These are phyloP conservation scores for Parambassis ranga DNA, from an alignment of 2,797 vertebrate genomes.

Conservation along the genomic window DNA sequence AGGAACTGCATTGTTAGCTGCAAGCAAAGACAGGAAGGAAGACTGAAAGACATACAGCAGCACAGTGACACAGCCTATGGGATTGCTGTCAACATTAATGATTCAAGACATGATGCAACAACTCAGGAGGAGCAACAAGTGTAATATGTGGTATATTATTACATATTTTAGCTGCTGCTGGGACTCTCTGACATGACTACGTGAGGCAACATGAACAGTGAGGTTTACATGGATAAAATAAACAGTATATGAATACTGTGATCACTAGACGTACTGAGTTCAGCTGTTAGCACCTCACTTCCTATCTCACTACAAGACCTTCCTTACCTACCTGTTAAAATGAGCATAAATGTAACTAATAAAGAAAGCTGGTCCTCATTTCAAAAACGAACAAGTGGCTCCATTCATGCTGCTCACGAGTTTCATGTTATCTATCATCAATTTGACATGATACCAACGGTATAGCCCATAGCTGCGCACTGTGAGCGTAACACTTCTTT, in stretches of 20 bases:
- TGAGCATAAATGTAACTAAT: background rate
- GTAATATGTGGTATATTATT: background rate
- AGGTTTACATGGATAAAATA: too few relatives aligned
- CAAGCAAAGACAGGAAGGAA: background rate
- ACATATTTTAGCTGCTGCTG: background rate
- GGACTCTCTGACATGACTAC: too few relatives aligned
- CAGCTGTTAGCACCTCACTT: background rate
- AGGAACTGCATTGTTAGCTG: constrained; percentile 89
- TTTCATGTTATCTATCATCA: background rate
- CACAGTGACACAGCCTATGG: background rate
- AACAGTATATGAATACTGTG: too few relatives aligned
- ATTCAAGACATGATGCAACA: constrained; percentile 10
- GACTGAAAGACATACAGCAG: background rate
- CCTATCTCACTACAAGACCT: background rate
- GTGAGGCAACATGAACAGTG: too few relatives aligned
- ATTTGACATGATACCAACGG: background rate
- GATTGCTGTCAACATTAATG: constrained; percentile 31
- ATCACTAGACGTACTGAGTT: background rate
- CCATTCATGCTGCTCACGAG: constrained; percentile 22
- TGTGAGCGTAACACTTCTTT: background rate
- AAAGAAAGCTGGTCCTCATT: background rate
- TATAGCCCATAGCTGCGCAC: background rate
- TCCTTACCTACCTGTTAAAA: background rate
- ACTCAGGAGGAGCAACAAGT: background rate
- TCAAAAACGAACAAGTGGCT: constrained; percentile 16